Percentiles rank a stretch among this genome's conserved stretches.
Evolutionary conservation across 2,113 vertebrate species (phyloP).

Genomic region (Rhea pennata): DNA sequence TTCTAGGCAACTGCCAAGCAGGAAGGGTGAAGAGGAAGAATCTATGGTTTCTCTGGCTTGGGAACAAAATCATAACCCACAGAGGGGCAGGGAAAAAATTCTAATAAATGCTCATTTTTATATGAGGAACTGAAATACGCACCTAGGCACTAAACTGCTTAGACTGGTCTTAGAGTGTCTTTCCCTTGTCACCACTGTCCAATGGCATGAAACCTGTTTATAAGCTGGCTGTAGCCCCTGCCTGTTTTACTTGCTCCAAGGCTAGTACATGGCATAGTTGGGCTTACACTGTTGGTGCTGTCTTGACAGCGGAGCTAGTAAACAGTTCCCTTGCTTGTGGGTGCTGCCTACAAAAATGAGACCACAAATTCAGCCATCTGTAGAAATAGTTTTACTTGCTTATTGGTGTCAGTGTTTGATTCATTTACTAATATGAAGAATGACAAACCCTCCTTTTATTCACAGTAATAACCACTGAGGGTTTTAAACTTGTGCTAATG

Average conservation of each 20-base stretch:
- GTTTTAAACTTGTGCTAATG: slow-evolving; percentile 49
- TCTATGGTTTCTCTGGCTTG: not conserved
- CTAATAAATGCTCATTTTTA: not conserved
- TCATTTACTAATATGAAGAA: not conserved
- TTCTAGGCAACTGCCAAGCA: not conserved
- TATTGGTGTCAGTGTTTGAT: not conserved
- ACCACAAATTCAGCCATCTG: not conserved
- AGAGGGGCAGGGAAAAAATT: not conserved
- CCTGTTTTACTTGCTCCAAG: not conserved
- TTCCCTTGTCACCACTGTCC: not conserved
- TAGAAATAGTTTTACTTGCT: not conserved
- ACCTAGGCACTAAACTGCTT: not conserved
- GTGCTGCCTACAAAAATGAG: not conserved
- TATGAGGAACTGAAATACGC: not conserved
- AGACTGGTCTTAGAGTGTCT: not conserved
- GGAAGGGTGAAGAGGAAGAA: not conserved
- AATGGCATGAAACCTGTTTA: not conserved
- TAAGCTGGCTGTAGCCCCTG: not conserved
- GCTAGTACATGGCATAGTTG: not conserved
- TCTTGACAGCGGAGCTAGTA: not conserved
- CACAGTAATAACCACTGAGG: slow-evolving; percentile 24
- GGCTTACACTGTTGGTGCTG: not conserved
- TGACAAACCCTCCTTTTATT: not conserved
- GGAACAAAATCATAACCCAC: not conserved
- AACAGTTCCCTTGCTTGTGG: not conserved